These are phyloP conservation scores for Pandemis corylana DNA, from an alignment of 2,888 invertebrate genomes.

Conservation along the genomic window DNA sequence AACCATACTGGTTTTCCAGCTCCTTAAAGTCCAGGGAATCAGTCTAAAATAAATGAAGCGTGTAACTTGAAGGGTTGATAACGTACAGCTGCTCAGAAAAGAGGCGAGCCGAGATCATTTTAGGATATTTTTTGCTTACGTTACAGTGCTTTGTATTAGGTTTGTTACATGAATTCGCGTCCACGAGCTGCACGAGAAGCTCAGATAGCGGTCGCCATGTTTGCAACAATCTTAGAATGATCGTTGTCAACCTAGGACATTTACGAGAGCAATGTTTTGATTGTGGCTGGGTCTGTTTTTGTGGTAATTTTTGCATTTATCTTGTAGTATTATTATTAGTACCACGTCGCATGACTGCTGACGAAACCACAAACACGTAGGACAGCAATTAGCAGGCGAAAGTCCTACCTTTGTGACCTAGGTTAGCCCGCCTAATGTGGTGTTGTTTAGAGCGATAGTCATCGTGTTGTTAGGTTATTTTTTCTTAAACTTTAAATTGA, in stretches of 20 bases:
- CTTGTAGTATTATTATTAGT: conserved; percentile 52
- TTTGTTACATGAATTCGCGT: conserved; percentile 81
- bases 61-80: conserved; percentile 58
- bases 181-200: conserved; percentile 79
- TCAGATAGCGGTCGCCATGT: conserved; percentile 85
- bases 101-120: conserved; percentile 63
- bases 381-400: conserved; percentile 66
- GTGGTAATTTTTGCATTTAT: conserved; percentile 53
- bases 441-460: conserved; percentile 64
- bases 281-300: conserved; percentile 61
- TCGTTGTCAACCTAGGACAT: conserved; percentile 76
- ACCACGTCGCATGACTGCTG: conserved; percentile 58
- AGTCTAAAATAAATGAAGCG: conserved; percentile 60
- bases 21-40: conserved; percentile 71
- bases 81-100: conserved; percentile 59
- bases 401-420: conserved; percentile 77
- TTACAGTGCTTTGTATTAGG: conserved; percentile 81
- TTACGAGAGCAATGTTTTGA: conserved; percentile 75
- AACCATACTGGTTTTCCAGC: conserved; percentile 84
- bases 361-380: conserved; percentile 62
- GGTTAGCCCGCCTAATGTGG: conserved; percentile 71
- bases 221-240: conserved; percentile 82
- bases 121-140: conserved; percentile 82
- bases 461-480: conserved; percentile 72
- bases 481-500: conserved; percentile 52